These are phyloP conservation scores for Brachionus angularis DNA, from an alignment of 1,140 invertebrate genomes.

Conservation along the genomic window DNA sequence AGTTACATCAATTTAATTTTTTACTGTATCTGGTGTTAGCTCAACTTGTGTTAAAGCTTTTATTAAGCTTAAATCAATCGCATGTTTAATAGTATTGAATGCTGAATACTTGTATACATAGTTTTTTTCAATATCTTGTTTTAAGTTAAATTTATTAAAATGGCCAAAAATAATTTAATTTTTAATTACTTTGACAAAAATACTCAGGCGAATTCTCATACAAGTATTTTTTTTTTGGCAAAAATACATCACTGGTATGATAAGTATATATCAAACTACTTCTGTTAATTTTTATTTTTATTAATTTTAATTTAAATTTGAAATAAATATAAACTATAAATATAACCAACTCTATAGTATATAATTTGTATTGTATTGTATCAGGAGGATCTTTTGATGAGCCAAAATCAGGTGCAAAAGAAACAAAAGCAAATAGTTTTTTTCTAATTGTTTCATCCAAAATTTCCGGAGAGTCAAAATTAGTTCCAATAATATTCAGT, in stretches of 20 bases:
- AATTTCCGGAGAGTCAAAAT: neutral
- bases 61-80: constrained; percentile 17
- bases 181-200: constrained; percentile 30
- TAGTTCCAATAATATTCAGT: constrained; percentile 2
- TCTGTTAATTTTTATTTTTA: neutral
- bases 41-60: neutral
- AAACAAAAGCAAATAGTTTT: constrained; percentile 22
- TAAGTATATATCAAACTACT: neutral
- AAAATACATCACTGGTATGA: neutral
- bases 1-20: neutral
- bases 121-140: neutral
- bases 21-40: neutral
- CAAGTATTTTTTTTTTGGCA: neutral
- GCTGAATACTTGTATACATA: neutral
- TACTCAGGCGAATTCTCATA: constrained; percentile 39
- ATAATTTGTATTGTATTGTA: constrained; percentile 16
- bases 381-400: too few relatives aligned
- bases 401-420: too few relatives aligned
- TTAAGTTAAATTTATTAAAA: neutral
- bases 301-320: neutral
- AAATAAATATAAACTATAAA: too few relatives aligned
- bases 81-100: constrained; percentile 27
- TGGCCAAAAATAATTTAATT: neutral
- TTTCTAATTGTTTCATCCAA: constrained; percentile 19
- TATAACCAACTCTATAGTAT: constrained; percentile 29